Base-by-base conservation (phyloP, 2,797 vertebrate species). In the Momotus momota region DNA sequence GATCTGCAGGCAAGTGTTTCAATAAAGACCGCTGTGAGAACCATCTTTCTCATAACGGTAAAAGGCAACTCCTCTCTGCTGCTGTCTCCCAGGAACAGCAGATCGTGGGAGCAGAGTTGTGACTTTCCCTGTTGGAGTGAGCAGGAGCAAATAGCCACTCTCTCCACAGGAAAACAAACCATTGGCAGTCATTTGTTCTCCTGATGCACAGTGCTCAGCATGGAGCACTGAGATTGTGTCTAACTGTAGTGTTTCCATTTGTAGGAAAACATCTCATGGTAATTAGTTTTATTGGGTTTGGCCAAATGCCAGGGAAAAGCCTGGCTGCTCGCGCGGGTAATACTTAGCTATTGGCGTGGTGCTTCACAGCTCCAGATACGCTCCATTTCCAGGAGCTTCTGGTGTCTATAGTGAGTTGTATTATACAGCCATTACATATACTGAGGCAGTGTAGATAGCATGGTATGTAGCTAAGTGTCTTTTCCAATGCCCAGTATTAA, bases 201-300 rank as follows among this genome's bases (percentile, higher is more conserved):
- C 40, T 81, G 54, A 65, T 90, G 38, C 26, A 61, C 46, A 23
- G 73, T 14, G 58, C 51, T 79, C 77, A 38, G 55, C 11, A 22
- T 66, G 71, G 71, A 79, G 72, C 41, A 41, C 65, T 90, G 9
- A 3, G 27, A 41, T n/a, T 57, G 65, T 55, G 57, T 73, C 55
- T 64, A 64, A 61, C 46, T 87, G 71, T 38, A 58, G 69, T 0
- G 5, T 78, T 85, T 89, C 57, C 75, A 45, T 77, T 77, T 90
- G 66, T 77, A 40, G 41, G 81, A 89, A 70, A 38, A 0, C 2
- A 54, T 48, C 65, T 78, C 57, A 6, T 19, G 40, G 26, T 58
- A 83, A 85, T 91, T 72, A 62, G 65, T 72, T 94, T 71, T 83
- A 85, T 65, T 93, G 16, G 71, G 23, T 48, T 86, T 93, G 89